A percentile compares a stretch with the other conserved stretches of the same genome.
Conservation (phyloP, 2,113 vertebrate species). For the Saguinus imperator region DNA sequence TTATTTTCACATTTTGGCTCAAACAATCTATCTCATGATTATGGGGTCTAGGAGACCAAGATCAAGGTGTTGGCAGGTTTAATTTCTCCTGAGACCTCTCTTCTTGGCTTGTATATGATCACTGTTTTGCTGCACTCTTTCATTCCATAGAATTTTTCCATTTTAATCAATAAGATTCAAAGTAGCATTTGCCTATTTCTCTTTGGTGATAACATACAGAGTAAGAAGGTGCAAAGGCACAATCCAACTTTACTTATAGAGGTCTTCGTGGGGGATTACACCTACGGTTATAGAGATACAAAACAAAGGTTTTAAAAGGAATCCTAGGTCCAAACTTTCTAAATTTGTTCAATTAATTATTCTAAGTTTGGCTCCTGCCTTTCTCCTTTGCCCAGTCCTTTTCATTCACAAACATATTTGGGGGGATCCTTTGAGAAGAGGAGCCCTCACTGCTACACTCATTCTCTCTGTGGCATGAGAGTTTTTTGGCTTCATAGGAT, state of each 20-base stretch:
- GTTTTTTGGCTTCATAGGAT: not conserved
- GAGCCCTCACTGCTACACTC: not conserved
- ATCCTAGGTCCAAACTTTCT: not conserved
- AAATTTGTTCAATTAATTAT: too few species aligned
- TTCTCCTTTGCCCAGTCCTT: not conserved
- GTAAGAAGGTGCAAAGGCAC: not conserved
- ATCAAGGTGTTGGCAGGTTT: too few species aligned
- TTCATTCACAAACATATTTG: not conserved
- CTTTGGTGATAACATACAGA: not conserved
- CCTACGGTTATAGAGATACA: accelerated
- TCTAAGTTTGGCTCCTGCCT: too few species aligned
- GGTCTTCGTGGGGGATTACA: accelerated
- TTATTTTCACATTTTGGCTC: too few species aligned
- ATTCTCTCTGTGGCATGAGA: accelerated
- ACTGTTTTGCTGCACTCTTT: too few species aligned
- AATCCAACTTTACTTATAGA: too few species aligned
- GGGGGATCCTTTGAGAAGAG: not conserved
- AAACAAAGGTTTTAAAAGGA: not conserved
- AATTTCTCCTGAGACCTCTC: too few species aligned
- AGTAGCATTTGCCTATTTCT: not conserved
- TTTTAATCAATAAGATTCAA: not conserved
- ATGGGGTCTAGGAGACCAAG: too few species aligned
- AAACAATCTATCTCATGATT: too few species aligned
- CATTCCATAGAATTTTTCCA: too few species aligned
- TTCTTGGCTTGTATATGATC: too few species aligned